Conservation (phyloP, 2,113 vertebrate genomes). For the Laticauda colubrina region DNA sequence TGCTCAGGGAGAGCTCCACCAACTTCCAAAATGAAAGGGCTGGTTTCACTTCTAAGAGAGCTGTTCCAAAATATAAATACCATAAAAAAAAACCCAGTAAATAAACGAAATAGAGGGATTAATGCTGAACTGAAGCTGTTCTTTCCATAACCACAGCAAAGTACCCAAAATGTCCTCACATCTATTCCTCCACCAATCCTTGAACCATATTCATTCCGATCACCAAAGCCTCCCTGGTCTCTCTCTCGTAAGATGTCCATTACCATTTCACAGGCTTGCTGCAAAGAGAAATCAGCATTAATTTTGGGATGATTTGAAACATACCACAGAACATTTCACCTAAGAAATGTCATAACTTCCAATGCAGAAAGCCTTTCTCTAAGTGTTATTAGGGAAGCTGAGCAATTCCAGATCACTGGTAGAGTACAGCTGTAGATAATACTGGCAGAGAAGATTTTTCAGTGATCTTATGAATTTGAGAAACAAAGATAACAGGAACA, state of each 20-base stretch:
- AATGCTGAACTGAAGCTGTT: neutral
- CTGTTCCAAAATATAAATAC: neutral
- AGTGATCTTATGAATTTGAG: neutral
- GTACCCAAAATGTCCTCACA: conserved; percentile 47
- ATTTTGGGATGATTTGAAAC: neutral
- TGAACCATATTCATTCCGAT: conserved; percentile 82
- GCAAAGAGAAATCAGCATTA: conserved; percentile 2
- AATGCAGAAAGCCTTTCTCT: neutral
- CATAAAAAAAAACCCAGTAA: neutral
- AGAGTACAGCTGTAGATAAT: neutral
- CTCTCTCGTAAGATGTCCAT: conserved; percentile 88
- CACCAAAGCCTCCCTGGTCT: conserved; percentile 83
- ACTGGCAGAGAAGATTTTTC: neutral
- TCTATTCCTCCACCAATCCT: conserved; percentile 76
- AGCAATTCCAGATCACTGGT: neutral
- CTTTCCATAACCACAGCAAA: neutral
- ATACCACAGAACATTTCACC: neutral
- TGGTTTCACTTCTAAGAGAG: neutral
- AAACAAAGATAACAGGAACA: neutral
- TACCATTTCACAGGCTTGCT: conserved; percentile 96
- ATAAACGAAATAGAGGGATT: neutral
- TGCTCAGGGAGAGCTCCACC: neutral
- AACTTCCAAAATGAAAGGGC: neutral
- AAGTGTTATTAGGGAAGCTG: neutral
- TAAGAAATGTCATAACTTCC: neutral